Evolutionary conservation across 2,888 invertebrate genomes (phyloP).

Genomic region (Cyrtodaria siliqua): DNA sequence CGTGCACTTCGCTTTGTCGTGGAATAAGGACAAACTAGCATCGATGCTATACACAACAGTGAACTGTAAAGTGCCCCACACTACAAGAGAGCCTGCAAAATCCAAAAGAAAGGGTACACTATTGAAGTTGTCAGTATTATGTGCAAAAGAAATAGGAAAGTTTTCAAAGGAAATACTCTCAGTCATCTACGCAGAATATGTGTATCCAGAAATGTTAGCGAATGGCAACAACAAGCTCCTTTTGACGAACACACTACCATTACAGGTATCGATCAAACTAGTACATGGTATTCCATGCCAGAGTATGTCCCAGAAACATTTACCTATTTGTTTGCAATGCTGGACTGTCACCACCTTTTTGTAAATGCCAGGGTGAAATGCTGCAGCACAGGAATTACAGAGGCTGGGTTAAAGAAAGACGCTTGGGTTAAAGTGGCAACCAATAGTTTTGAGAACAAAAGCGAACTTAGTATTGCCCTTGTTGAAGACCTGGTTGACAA

Average conservation of each 20-base stretch:
- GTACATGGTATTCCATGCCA: conserved; percentile 35
- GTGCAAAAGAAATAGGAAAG: background rate
- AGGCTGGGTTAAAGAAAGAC: conserved; percentile 11
- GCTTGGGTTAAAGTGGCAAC: conserved; percentile 36
- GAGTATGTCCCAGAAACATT: conserved; percentile 15
- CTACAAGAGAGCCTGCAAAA: too few relatives aligned
- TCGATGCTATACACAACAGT: background rate
- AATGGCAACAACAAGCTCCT: background rate
- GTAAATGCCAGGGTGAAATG: conserved; percentile 19
- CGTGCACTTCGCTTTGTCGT: background rate
- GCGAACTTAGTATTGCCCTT: conserved; percentile 7
- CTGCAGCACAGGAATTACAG: conserved; percentile 30
- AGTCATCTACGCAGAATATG: conserved; percentile 24
- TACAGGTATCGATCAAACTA: background rate
- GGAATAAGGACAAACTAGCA: conserved; percentile 2
- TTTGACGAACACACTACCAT: background rate
- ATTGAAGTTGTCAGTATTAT: background rate
- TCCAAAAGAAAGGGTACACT: too few relatives aligned
- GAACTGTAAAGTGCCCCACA: too few relatives aligned
- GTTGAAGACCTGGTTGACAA: conserved; percentile 31
- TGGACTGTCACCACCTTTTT: conserved; percentile 29
- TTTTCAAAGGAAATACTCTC: conserved; percentile 11
- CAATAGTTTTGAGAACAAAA: background rate
- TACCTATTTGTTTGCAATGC: conserved; percentile 6
- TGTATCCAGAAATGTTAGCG: conserved; percentile 6